A percentile compares a stretch with the other conserved stretches of the same genome.
Evolutionary conservation across 2,113 vertebrate species (phyloP).

Genomic region (Phyllopteryx taeniolatus): DNA sequence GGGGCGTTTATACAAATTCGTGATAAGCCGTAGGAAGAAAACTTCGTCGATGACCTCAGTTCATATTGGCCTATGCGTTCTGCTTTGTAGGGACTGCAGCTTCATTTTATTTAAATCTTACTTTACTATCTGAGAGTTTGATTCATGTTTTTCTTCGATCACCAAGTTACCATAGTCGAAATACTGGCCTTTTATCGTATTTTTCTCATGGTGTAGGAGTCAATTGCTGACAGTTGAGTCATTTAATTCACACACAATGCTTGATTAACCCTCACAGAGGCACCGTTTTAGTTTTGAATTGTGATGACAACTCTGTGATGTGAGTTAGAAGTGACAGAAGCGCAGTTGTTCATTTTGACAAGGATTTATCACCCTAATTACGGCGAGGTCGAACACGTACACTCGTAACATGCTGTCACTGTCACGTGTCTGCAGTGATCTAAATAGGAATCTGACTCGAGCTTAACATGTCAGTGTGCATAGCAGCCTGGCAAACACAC

Average conservation of each 20-base stretch:
- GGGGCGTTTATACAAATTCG: too few relatives aligned
- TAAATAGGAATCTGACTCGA: conserved; percentile 67
- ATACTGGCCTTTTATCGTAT: background rate
- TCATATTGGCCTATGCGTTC: too few relatives aligned
- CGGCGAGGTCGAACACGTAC: conserved; percentile 17
- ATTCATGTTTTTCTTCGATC: background rate
- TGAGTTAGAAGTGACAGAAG: background rate
- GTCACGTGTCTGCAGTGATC: conserved; percentile 40
- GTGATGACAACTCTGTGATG: background rate
- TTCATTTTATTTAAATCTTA: too few relatives aligned
- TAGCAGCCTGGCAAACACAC: conserved; percentile 56
- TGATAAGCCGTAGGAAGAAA: too few relatives aligned
- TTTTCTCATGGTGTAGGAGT: background rate
- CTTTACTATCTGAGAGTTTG: too few relatives aligned
- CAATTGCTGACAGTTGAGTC: background rate
- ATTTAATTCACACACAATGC: background rate
- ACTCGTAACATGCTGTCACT: conserved; percentile 1
- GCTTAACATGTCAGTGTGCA: conserved; percentile 61
- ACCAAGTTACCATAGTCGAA: background rate
- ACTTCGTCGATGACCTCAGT: too few relatives aligned
- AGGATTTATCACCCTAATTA: conserved; percentile 23
- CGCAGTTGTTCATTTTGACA: conserved; percentile 23
- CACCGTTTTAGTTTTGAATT: background rate
- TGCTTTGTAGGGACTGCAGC: too few relatives aligned
- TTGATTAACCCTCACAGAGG: background rate